phyloP scores from a whole-genome alignment of 1,140 invertebrate genomes.

The Drosophila serrata region DNA sequence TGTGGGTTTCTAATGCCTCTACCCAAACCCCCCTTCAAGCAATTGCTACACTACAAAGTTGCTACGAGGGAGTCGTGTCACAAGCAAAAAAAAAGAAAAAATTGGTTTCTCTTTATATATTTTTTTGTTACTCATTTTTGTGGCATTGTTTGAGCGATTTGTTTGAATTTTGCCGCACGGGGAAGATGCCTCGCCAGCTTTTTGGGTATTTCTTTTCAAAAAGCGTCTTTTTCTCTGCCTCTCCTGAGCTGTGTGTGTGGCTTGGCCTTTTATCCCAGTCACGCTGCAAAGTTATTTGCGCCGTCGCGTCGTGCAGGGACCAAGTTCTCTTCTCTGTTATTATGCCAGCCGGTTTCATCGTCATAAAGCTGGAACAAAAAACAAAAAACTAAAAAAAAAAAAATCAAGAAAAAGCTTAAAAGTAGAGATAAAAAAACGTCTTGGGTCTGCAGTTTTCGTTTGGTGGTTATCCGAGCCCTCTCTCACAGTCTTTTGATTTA shows the following conservation, averaged over 20 bases:
- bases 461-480: conserved; percentile 46
- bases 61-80: conserved; percentile 66
- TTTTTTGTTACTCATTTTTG: conserved; percentile 51
- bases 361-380: conserved; percentile 39
- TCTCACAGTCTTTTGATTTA: conserved; percentile 65
- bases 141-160: conserved; percentile 81
- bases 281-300: conserved; percentile 82
- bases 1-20: conserved; percentile 61
- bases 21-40: not conserved
- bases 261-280: conserved; percentile 77
- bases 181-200: conserved; percentile 67
- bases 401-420: conserved; percentile 12
- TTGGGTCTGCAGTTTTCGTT: conserved; percentile 58
- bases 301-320: conserved; percentile 72
- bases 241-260: conserved; percentile 54
- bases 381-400: not conserved
- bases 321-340: conserved; percentile 72
- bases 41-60: conserved; percentile 52
- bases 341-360: conserved; percentile 80
- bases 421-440: conserved; percentile 39
- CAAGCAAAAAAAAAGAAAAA: conserved; percentile 38
- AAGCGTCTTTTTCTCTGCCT: not conserved
- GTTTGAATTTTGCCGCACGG: conserved; percentile 76
- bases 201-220: conserved; percentile 32
- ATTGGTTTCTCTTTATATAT: conserved; percentile 63